Evolutionary conservation across 2,888 invertebrate genomes (phyloP).

Genomic region (Eueremaeus valkanovi): DNA sequence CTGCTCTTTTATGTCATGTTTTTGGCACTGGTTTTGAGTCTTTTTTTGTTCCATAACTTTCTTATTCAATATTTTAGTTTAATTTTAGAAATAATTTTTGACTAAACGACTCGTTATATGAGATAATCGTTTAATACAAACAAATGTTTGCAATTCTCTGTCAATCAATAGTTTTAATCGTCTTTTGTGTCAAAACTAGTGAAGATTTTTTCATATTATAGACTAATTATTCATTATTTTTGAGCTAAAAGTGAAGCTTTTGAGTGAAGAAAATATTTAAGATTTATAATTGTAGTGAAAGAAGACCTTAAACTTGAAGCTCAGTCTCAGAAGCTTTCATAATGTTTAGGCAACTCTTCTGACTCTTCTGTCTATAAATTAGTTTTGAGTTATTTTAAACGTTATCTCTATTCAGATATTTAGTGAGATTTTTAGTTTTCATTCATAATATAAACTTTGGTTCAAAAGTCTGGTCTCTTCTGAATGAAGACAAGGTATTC

Average conservation of each 20-base stretch:
- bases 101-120: not conserved
- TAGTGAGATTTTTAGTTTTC: not conserved
- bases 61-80: not conserved
- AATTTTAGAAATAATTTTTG: not conserved
- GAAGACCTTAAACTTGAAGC: not conserved
- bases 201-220: too few species aligned
- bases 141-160: not conserved
- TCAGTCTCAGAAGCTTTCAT: not conserved
- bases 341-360: too few species aligned
- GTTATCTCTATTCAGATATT: too few species aligned
- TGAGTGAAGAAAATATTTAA: too few species aligned
- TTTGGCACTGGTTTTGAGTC: conserved; percentile 15
- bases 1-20: not conserved
- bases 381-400: too few species aligned
- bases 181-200: not conserved
- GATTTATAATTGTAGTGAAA: too few species aligned
- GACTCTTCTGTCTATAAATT: too few species aligned
- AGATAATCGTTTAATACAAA: not conserved
- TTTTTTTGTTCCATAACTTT: not conserved
- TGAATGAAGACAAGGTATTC: not conserved
- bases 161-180: not conserved
- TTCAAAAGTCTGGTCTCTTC: not conserved
- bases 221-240: too few species aligned
- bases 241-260: too few species aligned
- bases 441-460: not conserved